These are phyloP conservation scores for Melanotus villosus DNA, from an alignment of 2,888 invertebrate species.

Conservation along the genomic window DNA sequence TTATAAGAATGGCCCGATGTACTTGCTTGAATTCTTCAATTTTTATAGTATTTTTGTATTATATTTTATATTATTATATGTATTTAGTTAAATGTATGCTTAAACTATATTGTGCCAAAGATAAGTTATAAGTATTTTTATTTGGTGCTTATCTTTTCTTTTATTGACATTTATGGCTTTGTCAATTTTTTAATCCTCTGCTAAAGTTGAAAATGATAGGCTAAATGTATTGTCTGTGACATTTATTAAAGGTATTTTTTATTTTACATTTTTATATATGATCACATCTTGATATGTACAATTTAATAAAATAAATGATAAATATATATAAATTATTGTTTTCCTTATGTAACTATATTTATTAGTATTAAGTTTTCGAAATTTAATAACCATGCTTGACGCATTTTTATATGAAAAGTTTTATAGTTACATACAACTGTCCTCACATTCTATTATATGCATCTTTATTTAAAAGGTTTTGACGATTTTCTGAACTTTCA, in stretches of 20 bases:
- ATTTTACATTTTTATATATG: constrained; percentile 17
- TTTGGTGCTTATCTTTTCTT: constrained; percentile 6
- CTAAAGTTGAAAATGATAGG: neutral
- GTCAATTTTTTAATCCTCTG: neutral
- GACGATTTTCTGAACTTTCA: too few species aligned
- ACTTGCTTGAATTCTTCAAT: neutral
- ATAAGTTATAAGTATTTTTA: constrained; percentile 2
- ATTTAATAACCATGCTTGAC: too few species aligned
- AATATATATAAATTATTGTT: constrained; percentile 5
- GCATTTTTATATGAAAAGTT: too few species aligned
- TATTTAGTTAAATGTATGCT: neutral
- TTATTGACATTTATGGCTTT: neutral
- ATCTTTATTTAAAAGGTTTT: too few species aligned
- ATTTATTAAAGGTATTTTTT: constrained; percentile 17
- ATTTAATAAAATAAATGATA: constrained; percentile 13
- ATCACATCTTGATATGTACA: constrained; percentile 21
- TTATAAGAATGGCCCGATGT: neutral
- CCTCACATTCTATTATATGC: too few species aligned
- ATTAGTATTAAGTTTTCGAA: too few species aligned
- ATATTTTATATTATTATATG: too few species aligned
- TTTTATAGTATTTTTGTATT: neutral
- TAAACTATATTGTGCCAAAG: constrained; percentile 2
- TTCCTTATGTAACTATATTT: too few species aligned
- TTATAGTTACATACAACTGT: too few species aligned
- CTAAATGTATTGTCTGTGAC: neutral